Conservation (phyloP, 2,113 vertebrate genomes). For the Todiramphus chloris region DNA sequence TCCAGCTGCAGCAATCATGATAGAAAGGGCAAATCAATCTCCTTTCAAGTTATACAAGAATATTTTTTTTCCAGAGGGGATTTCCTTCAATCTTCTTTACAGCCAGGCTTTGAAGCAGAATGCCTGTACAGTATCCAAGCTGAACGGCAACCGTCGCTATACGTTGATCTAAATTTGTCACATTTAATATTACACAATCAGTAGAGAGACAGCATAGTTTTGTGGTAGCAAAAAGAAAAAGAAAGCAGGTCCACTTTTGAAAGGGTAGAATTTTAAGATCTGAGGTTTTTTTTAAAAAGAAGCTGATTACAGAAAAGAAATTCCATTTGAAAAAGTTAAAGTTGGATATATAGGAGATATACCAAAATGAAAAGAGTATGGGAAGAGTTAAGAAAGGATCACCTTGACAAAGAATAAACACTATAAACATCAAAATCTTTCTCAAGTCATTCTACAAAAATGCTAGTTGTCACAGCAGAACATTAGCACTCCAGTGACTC, state of each 20-base stretch:
- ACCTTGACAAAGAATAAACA: neutral
- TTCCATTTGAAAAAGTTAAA: neutral
- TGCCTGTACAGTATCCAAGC: neutral
- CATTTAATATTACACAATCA: neutral
- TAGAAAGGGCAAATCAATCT: neutral
- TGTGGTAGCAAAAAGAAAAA: neutral
- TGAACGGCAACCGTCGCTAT: neutral
- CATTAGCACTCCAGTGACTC: slow-evolving; percentile 23
- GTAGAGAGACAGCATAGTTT: neutral
- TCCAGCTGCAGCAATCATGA: neutral
- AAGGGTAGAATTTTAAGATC: neutral
- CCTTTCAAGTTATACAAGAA: neutral
- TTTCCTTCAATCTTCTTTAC: neutral
- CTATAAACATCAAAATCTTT: neutral
- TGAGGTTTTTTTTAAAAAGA: neutral
- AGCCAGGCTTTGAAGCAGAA: neutral
- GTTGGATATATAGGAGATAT: neutral
- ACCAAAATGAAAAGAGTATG: neutral
- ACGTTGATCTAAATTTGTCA: neutral
- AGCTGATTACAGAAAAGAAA: neutral
- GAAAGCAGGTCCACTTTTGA: neutral
- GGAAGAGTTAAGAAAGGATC: neutral
- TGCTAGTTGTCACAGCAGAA: slow-evolving; percentile 28
- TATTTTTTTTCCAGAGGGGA: neutral
- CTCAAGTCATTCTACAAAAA: neutral